Percentiles rank a stretch among this genome's conserved stretches.
These are phyloP conservation scores for Eufriesea mexicana DNA, from an alignment of 1,140 invertebrate species.

Conservation along the genomic window DNA sequence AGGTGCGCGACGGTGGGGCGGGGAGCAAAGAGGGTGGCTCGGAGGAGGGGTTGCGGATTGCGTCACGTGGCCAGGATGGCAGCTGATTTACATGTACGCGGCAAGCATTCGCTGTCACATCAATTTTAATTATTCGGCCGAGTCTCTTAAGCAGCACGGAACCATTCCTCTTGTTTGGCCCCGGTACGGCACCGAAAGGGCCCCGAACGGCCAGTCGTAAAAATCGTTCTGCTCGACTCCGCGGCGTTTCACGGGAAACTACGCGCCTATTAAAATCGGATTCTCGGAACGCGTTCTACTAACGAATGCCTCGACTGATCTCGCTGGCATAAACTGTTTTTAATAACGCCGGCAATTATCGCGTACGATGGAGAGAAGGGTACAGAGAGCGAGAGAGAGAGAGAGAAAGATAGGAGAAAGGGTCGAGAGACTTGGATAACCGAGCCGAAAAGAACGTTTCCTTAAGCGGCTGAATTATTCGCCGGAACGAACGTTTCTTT, in stretches of 20 bases:
- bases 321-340: constrained; percentile 64
- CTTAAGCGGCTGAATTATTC: constrained; percentile 36
- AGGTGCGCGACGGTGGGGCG: no score
- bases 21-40: not conserved
- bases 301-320: constrained; percentile 62
- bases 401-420: no score
- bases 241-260: constrained; percentile 60
- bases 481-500: not conserved
- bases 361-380: constrained; percentile 38
- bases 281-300: constrained; percentile 64
- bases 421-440: not conserved
- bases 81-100: constrained; percentile 46
- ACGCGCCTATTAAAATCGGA: constrained; percentile 65
- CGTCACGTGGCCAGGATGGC: constrained; percentile 9
- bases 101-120: constrained; percentile 50
- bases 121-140: constrained; percentile 66
- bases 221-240: constrained; percentile 53
- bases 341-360: constrained; percentile 65
- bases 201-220: constrained; percentile 62
- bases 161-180: constrained; percentile 51
- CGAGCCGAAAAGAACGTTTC: constrained; percentile 24
- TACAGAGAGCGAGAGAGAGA: not conserved
- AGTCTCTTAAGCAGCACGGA: constrained; percentile 50
- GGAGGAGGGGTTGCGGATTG: not conserved
- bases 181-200: constrained; percentile 56